Base-by-base conservation (phyloP, 1,140 invertebrate species). In the Zaprionus inermis region DNA sequence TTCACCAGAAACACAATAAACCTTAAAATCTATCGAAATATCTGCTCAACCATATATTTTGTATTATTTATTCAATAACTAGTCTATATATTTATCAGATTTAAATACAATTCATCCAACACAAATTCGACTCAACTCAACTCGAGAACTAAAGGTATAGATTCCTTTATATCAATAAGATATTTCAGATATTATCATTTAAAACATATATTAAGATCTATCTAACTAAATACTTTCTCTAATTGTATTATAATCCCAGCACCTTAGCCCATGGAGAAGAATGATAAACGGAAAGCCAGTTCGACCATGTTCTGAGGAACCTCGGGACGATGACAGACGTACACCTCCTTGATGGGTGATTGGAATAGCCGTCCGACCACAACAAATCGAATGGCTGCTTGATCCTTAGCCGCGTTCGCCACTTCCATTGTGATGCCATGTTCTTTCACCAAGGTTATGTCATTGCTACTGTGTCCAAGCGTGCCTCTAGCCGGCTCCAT, bases 291-390 rank as follows among this genome's bases (percentile, higher is more conserved):
- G 90, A 97, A 97, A 12, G 96, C 96, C 84, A 97, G 94, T 93
- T 97, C 96, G 7, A 96, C 94, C 61, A 97, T 93, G 93, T 97
- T 97, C 91, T 97, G 96, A 0, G 96, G 95, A 7, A 96, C 94
- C 46, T 94, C 94, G 69, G 97, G 96, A 70, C 96, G 94, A 91
- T 97, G 96, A 92, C 96, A 97, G 30, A 97, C 93, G 82, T 97
- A 97, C 0, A 97, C 92, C 91, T 97, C 96, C 80, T 95, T 94
- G 78, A 96, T 94, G 0, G 96, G 96, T 54, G 94, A 94, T 65
- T 94, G 95, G 82, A 96, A 96, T 11, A 97, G 91, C 36, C 96
- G 93, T 24, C 94, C 94, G 14, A 94, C 91, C 46, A 94, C 94
- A n/a, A 77, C 75, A 18, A 91, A 91, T 0, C 72, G 67, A n/a